Evolutionary conservation across 2,113 vertebrate species (phyloP), one percentile per base, ranked within the genome.

Genomic region (Nothoprocta perdicaria): DNA sequence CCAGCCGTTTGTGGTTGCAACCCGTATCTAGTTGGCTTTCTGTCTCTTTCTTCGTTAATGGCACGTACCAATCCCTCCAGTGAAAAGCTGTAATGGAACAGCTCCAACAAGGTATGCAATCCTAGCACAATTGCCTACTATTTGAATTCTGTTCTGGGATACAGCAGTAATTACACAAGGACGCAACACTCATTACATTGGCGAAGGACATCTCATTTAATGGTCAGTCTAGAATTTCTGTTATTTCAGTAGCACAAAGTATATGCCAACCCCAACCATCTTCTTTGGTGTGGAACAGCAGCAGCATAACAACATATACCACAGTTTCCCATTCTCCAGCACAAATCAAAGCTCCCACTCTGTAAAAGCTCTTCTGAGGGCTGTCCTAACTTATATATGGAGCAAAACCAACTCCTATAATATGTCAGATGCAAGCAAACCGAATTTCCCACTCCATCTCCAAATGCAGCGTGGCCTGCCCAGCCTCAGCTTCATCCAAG

Each of bases 161-260:
- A 69, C 15, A 24, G 27, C 53, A 17, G 15, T 55, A 55, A 55
- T 4, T 57, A 57, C 29, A 15, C n/a, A 52, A 35, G 33, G 10
- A 69, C 17, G 66, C 0, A 3, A 72, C 55, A 68, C 67, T 45
- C 52, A 58, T 38, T 65, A 81, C 48, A 63, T 13, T 18, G 73
- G 55, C 5, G 3, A 88, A 88, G 23, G 31, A 78, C 27, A 68
- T 31, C 41, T 24, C 24, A 69, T 50, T 18, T 48, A n/a, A 60
- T 21, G 60, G 23, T 8, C 66, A 27, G 24, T 40, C 50, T 57
- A 46, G 46, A 19, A 83, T 38, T 15, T 76, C n/a, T 0, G 0
- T 46, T 66, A 17, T 71, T 85, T 60, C 3, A 2, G 43, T 57
- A 57, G 33, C 69, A 84, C 12, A 43, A 22, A 66, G 55, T 8